Conservation (phyloP, 2,797 vertebrate species). For the Zalophus californianus region DNA sequence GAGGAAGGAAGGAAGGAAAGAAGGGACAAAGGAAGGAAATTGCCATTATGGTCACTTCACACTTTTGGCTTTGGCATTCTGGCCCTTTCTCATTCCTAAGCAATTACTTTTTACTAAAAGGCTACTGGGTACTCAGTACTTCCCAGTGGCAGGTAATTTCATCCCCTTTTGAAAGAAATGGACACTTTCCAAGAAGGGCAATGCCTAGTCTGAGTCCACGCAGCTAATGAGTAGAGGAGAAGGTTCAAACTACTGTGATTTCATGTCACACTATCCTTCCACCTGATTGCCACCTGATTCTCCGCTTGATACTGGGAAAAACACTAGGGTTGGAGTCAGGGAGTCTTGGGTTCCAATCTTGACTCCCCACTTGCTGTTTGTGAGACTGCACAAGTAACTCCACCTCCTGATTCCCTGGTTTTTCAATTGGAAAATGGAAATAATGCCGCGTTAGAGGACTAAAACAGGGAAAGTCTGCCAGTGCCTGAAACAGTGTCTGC, state of each 20-base stretch:
- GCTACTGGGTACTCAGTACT: background rate
- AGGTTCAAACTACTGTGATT: background rate
- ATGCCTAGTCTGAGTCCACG: background rate
- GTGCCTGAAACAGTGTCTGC: background rate
- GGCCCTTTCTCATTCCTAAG: background rate
- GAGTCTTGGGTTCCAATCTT: background rate
- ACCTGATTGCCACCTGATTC: too few species aligned
- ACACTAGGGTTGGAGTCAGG: fast-evolving
- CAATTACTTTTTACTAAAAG: background rate
- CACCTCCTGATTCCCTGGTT: background rate
- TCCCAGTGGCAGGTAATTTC: background rate
- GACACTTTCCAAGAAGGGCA: background rate
- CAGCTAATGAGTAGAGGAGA: too few species aligned
- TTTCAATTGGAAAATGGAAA: background rate
- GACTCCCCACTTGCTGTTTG: background rate
- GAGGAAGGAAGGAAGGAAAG: too few species aligned
- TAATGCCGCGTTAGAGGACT: background rate
- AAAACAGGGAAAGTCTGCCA: too few species aligned
- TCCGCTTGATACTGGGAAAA: background rate
- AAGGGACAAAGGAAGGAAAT: background rate
- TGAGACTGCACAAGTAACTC: background rate
- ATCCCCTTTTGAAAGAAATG: background rate
- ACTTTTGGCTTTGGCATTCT: background rate
- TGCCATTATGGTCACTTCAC: background rate
- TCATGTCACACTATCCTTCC: background rate